Percentiles rank a stretch among this genome's conserved stretches.
Conservation (phyloP, 2,888 invertebrate species). For the Coremacera marginata region DNA sequence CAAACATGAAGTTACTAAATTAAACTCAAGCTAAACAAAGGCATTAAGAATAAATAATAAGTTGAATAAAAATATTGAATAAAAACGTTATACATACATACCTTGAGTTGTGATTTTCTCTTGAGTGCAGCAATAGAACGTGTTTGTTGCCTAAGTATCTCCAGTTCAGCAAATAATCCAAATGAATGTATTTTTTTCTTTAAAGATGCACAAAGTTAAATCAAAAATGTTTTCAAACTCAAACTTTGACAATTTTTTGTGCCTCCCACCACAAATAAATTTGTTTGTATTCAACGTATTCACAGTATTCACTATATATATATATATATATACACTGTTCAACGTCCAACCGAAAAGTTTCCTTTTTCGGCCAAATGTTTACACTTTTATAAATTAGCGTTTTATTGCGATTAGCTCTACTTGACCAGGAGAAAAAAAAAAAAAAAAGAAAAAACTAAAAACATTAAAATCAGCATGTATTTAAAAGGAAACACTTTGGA, state of each 20-base stretch:
- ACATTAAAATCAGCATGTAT: neutral
- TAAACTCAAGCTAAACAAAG: neutral
- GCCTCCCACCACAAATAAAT: too few relatives aligned
- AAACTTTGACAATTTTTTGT: too few relatives aligned
- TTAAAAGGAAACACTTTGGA: neutral
- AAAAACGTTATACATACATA: conserved; percentile 45
- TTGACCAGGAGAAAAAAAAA: neutral
- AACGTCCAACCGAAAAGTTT: too few relatives aligned
- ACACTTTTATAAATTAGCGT: conserved; percentile 12
- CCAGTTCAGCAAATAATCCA: conserved; percentile 72
- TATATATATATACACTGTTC: too few relatives aligned
- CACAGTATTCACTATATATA: too few relatives aligned
- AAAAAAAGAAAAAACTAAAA: neutral
- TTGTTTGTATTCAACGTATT: too few relatives aligned
- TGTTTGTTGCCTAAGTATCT: conserved; percentile 87
- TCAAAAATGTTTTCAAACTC: neutral
- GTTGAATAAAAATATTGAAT: neutral
- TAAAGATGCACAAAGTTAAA: neutral
- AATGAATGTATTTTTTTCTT: neutral
- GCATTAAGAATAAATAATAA: neutral
- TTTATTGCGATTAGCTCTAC: neutral
- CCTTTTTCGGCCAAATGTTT: neutral
- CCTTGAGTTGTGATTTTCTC: conserved; percentile 69
- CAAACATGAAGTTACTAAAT: too few relatives aligned
- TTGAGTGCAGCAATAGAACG: conserved; percentile 84